Percentiles rank a stretch among this genome's conserved stretches.
Conservation (phyloP, 2,797 vertebrate genomes). For the Cynopterus sphinx region DNA sequence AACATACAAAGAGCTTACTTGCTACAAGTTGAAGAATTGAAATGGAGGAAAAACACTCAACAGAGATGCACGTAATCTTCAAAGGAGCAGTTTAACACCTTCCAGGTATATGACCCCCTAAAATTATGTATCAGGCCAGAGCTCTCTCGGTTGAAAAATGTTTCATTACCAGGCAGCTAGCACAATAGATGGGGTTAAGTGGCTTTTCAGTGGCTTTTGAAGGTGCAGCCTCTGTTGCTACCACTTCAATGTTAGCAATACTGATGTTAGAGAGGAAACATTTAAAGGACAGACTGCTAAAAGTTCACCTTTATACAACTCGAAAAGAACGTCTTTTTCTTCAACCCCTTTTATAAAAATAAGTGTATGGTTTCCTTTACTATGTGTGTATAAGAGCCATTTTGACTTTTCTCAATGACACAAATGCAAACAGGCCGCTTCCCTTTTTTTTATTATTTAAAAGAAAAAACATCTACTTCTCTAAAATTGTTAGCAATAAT, state of each 20-base stretch:
- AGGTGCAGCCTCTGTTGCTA: not conserved
- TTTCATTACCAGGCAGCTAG: not conserved
- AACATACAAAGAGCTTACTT: not conserved
- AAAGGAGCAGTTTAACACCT: not conserved
- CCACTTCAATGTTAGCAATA: not conserved
- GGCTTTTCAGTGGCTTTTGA: not conserved
- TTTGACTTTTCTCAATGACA: not conserved
- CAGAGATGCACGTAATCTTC: not conserved
- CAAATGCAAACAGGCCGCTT: not conserved
- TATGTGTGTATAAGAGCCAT: not conserved
- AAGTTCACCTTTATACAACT: not conserved
- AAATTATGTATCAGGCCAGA: not conserved
- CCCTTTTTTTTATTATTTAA: not conserved
- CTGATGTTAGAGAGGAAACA: not conserved
- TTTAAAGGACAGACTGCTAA: not conserved
- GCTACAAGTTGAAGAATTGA: not conserved
- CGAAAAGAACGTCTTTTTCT: not conserved
- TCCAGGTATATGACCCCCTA: not conserved
- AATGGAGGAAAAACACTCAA: not conserved
- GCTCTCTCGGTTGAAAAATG: not conserved
- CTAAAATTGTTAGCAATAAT: not conserved
- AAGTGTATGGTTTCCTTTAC: not conserved
- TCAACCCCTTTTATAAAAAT: not conserved
- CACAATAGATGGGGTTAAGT: not conserved
- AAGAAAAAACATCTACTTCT: conserved; percentile 9